Conservation (phyloP, 1,140 invertebrate species). For the Calosoma granatense region DNA sequence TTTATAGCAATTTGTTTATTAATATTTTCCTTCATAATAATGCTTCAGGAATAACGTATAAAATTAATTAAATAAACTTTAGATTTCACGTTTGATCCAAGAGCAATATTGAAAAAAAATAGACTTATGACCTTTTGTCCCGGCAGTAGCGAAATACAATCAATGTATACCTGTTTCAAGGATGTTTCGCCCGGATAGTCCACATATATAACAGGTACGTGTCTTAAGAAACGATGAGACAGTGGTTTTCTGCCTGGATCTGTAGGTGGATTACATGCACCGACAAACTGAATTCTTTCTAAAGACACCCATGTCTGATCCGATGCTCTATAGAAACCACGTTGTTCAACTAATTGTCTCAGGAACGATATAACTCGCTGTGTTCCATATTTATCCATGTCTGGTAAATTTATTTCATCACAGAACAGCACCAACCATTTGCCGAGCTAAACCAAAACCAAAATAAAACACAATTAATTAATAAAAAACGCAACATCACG, state of each 20-base stretch:
- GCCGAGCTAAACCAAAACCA: conserved; percentile 56
- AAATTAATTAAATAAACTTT: too few species aligned
- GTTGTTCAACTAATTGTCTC: conserved; percentile 93
- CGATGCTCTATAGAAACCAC: conserved; percentile 79
- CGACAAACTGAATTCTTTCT: conserved; percentile 98
- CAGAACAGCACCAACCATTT: conserved; percentile 99
- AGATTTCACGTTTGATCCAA: too few species aligned
- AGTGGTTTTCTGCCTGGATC: conserved; percentile 98
- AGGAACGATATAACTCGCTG: conserved; percentile 98
- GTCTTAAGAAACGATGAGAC: conserved; percentile 77
- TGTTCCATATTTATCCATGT: conserved; percentile 97
- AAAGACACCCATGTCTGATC: conserved; percentile 96
- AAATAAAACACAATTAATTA: conserved; percentile 14
- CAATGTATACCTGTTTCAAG: conserved; percentile 71
- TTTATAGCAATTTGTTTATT: too few species aligned
- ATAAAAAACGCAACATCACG: too few species aligned
- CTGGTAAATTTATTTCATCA: conserved; percentile 99
- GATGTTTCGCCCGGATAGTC: conserved; percentile 98
- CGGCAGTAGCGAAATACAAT: too few species aligned
- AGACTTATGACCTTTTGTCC: too few species aligned
- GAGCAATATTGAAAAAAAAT: too few species aligned
- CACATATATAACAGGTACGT: conserved; percentile 98
- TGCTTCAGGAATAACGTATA: too few species aligned
- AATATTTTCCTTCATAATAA: too few species aligned
- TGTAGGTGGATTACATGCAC: conserved; percentile 98